Conservation (phyloP, 2,888 invertebrate species). For the Temnothorax unifasciatus region DNA sequence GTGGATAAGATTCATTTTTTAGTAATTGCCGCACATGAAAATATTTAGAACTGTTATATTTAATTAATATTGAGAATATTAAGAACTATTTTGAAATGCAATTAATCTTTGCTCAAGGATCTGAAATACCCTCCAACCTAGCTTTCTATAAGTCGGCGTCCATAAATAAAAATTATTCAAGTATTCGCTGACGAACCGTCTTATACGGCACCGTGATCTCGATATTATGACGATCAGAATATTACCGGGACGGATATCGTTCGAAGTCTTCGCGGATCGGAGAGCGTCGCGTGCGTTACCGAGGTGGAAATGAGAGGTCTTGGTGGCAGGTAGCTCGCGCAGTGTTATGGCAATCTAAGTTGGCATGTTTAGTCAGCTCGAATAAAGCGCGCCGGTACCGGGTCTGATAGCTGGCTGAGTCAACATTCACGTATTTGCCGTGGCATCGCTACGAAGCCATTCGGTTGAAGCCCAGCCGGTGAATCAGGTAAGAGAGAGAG, state of each 20-base stretch:
- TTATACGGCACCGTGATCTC: not conserved
- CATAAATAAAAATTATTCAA: not conserved
- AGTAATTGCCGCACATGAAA: not conserved
- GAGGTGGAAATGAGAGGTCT: slow-evolving; percentile 61
- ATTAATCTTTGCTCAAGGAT: not conserved
- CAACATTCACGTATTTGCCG: slow-evolving; percentile 81
- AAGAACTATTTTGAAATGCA: not conserved
- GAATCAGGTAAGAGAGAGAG: slow-evolving; percentile 63
- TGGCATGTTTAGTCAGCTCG: slow-evolving; percentile 83
- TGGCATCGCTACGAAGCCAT: slow-evolving; percentile 75
- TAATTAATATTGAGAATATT: not conserved
- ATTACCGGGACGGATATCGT: slow-evolving; percentile 20
- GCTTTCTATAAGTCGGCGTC: not conserved
- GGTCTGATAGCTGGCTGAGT: slow-evolving; percentile 82
- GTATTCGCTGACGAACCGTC: too few relatives aligned
- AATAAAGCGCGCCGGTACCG: slow-evolving; percentile 74
- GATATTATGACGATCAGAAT: not conserved
- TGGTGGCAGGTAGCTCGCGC: slow-evolving; percentile 64
- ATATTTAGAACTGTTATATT: not conserved
- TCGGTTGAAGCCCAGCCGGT: slow-evolving; percentile 73
- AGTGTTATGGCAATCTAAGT: slow-evolving; percentile 83
- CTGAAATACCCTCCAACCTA: not conserved
- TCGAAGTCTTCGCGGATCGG: slow-evolving; percentile 29
- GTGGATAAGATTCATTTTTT: not conserved
- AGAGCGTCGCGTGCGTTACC: slow-evolving; percentile 42